Evolutionary conservation across 2,797 vertebrate species (phyloP), one percentile per base, ranked within the genome.

Genomic region (Carapus acus): DNA sequence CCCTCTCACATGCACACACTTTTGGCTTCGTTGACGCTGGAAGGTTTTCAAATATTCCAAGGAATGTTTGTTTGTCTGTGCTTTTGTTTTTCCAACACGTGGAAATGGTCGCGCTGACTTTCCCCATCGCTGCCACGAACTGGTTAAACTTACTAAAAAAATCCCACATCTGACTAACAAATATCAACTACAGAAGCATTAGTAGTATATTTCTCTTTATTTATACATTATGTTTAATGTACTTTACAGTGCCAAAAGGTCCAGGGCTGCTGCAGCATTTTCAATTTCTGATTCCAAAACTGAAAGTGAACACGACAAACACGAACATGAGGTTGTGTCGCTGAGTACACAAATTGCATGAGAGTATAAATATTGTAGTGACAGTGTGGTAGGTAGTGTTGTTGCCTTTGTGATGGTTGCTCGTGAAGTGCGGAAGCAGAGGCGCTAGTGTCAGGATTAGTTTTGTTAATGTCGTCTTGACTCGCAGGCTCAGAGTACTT

Each of bases 151-250:
- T 33, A 33, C 12, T 33, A 11, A 62, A 7, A 47, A 36, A 44
- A 45, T 55, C 24, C 67, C 49, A 18, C 44, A 44, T 52, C 59
- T 65, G 44, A 67, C 61, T 29, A 31, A 47, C 19, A 57, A 38
- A 55, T 64, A 67, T 24, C 51, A 43, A 64, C 23, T 38, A 17
- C 20, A 2, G 21, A 23, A 52, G 8, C 44, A 37, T 50, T 11
- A 33, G 31, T 33, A 33, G n/a, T 33, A 13, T 33, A 11, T 33
- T 9, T 33, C 31, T 27, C 31, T 33, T 9, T 3, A 11, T 11
- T 33, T 7, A 33, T 33, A 33, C 31, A 8, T 33, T 13, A 33
- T 33, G 6, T 33, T 33, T 4, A 27, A 27, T 27, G 5, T 27
- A 27, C 24, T 27, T 27, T 27, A 27, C 24, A 27, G 5, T 27